Base-by-base conservation (phyloP, 2,797 vertebrate genomes). In the Hippoglossus hippoglossus region DNA sequence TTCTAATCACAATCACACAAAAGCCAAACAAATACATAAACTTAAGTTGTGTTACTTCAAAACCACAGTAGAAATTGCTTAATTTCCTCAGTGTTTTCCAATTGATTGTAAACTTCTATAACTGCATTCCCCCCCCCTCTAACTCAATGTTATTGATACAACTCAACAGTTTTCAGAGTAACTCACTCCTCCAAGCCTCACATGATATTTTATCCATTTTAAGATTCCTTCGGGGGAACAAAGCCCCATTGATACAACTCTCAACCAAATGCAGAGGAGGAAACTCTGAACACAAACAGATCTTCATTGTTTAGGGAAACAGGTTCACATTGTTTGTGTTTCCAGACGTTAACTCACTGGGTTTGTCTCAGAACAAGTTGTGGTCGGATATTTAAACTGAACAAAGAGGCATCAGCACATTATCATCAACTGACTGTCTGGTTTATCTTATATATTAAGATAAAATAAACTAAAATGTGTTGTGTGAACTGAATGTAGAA, bases 291-390 rank as follows among this genome's bases (percentile, higher is more conserved):
- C 56, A 65, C 31, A 44, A 58, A 75, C 54, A 75, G 67, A 58
- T 56, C 47, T 53, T 36, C 41, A 67, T 80, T 84, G 71, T 83
- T 79, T n/a, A 0, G n/a, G 3, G 18, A 68, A 65, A 84, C 70
- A 85, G 36, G 44, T 53, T 68, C 5, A n/a, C 52, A 59, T 72
- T 80, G 81, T 84, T 72, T 47, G 47, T 34, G 39, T 66, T 39
- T 51, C 34, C 10, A 79, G 79, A 86, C 75, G 0, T 83, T 16
- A 77, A 69, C 69, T 83, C 71, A 84, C 24, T 3, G 52, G 57
- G 19, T n/a, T 71, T 21, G 68, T 77, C 52, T 16, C 2, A 5
- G 51, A 51, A 75, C 74, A 28, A 63, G n/a, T 15, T 66, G 71
- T 31, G 69, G 5, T 65, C n/a, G 34, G 50, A 71, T 74, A 52